Base-by-base conservation (phyloP, 1,140 invertebrate species). In the Camponotus pennsylvanicus region DNA sequence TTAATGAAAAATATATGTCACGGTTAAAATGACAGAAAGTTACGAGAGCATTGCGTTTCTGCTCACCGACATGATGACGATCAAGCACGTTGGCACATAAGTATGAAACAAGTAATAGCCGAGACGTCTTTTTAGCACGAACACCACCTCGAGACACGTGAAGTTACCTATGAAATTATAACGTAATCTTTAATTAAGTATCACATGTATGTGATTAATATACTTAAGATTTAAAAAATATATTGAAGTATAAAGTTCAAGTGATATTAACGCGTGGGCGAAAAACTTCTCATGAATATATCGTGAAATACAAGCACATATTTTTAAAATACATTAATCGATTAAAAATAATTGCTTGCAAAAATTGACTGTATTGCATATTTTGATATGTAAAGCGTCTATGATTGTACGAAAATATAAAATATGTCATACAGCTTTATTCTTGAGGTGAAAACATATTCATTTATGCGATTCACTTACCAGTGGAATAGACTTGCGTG, bases 31-130 rank as follows among this genome's bases (percentile, higher is more conserved):
- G 27, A n/a, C 6, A 34, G n/a, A 85, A 61, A 49, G 4, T 59
- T 11, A 34, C 61, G 18, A 73, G n/a, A 55, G 6, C 11, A 11
- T 67, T 13, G 9, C 0, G 6, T 45, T 11, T 13, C 34, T 42
- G 96, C 97, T 97, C 94, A 97, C 97, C 76, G 98, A 98, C 98
- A 98, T 98, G 76, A 98, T 98, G 83, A 98, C 98, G 87, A 98
- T 98, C 90, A 98, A 95, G 93, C 98, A 98, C 1, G 98, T 98
- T 11, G 98, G 98, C 91, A 98, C 97, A 92, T 98, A 98, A 0
- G 98, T 98, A 93, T 98, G 98, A 95, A 98, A 98, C 45, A 98
- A 95, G 92, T 98, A 98, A 94, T 98, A 98, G 1, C 98, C 98
- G 21, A 98, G 95, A 34, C 98, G 96, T 63, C 98, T 95, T 93